A percentile compares a stretch with the other conserved stretches of the same genome.
Evolutionary conservation across 1,140 invertebrate species (phyloP).

Genomic region (Popillia japonica): DNA sequence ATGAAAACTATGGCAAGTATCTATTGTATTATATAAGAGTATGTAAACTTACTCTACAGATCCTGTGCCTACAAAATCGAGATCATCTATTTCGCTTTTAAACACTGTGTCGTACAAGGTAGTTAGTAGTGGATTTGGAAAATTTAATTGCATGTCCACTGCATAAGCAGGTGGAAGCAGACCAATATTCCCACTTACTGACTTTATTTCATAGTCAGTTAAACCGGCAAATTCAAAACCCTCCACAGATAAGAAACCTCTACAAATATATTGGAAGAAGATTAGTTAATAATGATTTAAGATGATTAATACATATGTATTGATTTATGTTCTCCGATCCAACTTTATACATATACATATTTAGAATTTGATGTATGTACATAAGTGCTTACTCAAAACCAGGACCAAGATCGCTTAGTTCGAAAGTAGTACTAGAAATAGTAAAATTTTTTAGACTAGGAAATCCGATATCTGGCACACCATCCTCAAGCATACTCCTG

Average conservation of each 20-base stretch:
- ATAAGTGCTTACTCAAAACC: background rate
- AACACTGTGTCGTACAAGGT: background rate
- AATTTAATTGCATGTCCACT: background rate
- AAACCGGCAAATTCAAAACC: background rate
- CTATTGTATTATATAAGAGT: background rate
- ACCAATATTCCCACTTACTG: background rate
- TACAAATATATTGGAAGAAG: background rate
- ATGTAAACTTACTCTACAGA: background rate
- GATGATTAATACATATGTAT: too few relatives aligned
- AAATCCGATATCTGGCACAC: background rate
- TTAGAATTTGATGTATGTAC: too few relatives aligned
- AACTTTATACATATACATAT: too few relatives aligned
- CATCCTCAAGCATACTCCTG: background rate
- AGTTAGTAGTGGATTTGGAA: background rate
- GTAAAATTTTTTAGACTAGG: background rate
- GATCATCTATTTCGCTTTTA: background rate
- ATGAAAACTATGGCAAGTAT: too few relatives aligned
- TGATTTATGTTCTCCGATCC: too few relatives aligned
- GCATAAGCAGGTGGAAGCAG: background rate
- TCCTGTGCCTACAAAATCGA: background rate
- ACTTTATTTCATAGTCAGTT: background rate
- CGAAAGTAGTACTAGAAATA: background rate
- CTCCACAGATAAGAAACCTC: background rate
- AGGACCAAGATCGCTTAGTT: background rate
- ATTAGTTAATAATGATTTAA: too few relatives aligned